Conservation (phyloP, 2,113 vertebrate genomes). For the Saiga tatarica region DNA sequence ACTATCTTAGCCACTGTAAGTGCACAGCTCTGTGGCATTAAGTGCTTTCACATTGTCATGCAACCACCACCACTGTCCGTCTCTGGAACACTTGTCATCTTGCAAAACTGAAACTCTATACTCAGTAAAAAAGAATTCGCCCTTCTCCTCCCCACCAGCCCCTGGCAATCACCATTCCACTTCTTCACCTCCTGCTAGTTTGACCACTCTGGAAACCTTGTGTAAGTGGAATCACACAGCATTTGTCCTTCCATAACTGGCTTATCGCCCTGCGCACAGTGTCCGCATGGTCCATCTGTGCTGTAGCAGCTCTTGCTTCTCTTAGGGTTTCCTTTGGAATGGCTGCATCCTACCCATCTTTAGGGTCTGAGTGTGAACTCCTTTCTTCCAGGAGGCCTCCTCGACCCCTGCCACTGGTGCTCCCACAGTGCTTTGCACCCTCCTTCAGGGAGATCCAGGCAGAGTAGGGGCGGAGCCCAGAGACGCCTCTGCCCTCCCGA, state of each 20-base stretch:
- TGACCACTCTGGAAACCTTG: background rate
- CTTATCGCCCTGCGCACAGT: no score
- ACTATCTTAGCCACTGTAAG: background rate
- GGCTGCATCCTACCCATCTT: background rate
- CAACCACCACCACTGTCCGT: no score
- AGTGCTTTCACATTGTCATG: background rate
- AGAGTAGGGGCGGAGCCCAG: background rate
- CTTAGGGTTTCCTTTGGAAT: background rate
- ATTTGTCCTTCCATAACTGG: background rate
- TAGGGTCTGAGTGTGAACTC: background rate
- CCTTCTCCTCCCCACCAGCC: background rate
- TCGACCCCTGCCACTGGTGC: fast-evolving
- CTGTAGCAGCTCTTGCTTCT: background rate
- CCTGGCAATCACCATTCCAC: background rate
- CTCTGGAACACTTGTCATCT: background rate
- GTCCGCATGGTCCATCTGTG: background rate
- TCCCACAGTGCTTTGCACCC: background rate
- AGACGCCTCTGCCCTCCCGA: no score
- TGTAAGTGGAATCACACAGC: no score
- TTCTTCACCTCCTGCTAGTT: background rate
- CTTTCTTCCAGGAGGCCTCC: background rate
- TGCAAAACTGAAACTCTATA: background rate
- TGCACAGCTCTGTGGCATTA: background rate
- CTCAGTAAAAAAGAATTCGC: background rate
- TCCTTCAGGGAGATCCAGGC: background rate